Conservation (phyloP, 2,888 invertebrate genomes). For the Tipula helvola region DNA sequence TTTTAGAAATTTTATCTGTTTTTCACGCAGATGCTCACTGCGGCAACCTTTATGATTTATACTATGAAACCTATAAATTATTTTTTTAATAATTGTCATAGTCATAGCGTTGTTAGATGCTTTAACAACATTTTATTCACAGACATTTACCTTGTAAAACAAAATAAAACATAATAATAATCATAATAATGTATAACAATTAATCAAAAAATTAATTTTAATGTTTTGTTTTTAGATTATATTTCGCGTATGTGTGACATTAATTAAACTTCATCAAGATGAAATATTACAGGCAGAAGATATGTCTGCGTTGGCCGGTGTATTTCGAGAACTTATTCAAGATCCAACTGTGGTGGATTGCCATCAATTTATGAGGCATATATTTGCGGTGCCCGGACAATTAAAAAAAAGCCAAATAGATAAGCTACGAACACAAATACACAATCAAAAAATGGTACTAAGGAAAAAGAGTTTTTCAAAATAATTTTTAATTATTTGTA, state of each 20-base stretch:
- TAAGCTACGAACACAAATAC: not conserved
- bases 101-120: no score
- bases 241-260: slow-evolving; percentile 75
- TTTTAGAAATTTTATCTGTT: no score
- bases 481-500: not conserved
- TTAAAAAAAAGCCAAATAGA: not conserved
- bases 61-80: no score
- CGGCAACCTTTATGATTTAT: no score
- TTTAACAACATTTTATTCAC: no score
- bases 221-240: slow-evolving; percentile 42
- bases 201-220: not conserved
- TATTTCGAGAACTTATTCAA: slow-evolving; percentile 70
- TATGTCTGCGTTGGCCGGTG: slow-evolving; percentile 66
- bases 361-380: slow-evolving; percentile 79
- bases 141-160: no score
- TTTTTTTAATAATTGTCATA: no score
- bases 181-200: no score
- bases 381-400: slow-evolving; percentile 64
- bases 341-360: slow-evolving; percentile 70
- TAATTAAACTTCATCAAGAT: slow-evolving; percentile 60
- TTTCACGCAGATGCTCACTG: no score
- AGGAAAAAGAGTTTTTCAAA: not conserved
- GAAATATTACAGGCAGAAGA: slow-evolving; percentile 66
- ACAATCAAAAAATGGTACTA: slow-evolving; percentile 4
- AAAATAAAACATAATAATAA: no score